Conservation (phyloP, 2,888 invertebrate genomes). For the Mesorhabditis belari region DNA sequence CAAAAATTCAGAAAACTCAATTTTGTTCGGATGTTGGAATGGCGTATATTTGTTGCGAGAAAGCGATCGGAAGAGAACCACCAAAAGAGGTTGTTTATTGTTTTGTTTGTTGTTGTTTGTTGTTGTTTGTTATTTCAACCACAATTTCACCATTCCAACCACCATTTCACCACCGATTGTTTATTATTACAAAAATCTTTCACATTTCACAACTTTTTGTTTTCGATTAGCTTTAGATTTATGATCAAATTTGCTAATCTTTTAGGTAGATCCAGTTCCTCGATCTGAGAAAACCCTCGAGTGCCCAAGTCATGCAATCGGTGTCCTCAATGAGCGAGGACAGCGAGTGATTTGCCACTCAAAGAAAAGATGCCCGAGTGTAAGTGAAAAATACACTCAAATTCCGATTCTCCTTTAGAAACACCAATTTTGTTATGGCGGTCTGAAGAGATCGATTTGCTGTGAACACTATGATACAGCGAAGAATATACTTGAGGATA, state of each 20-base stretch:
- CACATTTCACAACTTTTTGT: too few species aligned
- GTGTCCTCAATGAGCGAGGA: constrained; percentile 20
- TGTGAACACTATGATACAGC: constrained; percentile 28
- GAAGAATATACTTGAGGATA: constrained; percentile 16
- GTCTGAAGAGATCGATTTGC: constrained; percentile 27
- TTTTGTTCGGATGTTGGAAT: constrained; percentile 31
- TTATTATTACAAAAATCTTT: too few species aligned
- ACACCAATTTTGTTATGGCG: constrained; percentile 30
- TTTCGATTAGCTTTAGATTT: too few species aligned
- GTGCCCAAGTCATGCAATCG: constrained; percentile 26
- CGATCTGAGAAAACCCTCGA: constrained; percentile 17
- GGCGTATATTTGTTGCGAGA: constrained; percentile 43
- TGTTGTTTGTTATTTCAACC: too few species aligned
- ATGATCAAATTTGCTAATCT: neutral
- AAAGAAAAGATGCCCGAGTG: constrained; percentile 21
- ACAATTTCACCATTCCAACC: too few species aligned
- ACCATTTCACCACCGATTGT: too few species aligned
- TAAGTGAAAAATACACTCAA: constrained; percentile 1
- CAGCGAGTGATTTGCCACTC: constrained; percentile 19
- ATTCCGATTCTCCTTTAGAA: constrained; percentile 7
- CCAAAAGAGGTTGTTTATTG: neutral
- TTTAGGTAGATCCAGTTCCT: neutral
- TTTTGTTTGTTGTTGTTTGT: too few species aligned
- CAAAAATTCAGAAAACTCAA: constrained; percentile 29
- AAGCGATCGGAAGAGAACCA: constrained; percentile 3